phyloP scores from a whole-genome alignment of 92 coral and sea anemone genomes.

The Bergia puertoricense region DNA sequence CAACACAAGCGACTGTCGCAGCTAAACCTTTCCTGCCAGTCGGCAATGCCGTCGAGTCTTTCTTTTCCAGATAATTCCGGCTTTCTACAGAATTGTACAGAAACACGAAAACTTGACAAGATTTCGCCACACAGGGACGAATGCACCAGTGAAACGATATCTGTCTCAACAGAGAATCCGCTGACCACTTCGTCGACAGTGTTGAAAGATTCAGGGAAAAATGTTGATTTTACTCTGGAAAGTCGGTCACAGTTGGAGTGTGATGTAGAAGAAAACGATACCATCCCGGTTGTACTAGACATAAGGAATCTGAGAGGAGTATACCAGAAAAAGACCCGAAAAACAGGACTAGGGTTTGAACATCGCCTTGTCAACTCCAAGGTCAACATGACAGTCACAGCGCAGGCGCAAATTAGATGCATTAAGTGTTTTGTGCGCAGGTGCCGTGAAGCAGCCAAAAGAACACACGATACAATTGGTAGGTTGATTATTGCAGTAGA shows the following conservation, averaged over 20 bases:
- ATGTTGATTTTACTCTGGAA: background rate
- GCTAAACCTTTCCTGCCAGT: background rate
- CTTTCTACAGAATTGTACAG: background rate
- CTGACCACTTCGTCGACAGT: background rate
- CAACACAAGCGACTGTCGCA: background rate
- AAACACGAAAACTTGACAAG: background rate
- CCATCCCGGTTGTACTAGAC: slow-evolving; percentile 30
- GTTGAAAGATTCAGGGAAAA: background rate
- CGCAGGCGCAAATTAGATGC: slow-evolving; percentile 42
- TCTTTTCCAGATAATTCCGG: background rate
- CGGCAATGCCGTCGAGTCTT: no score
- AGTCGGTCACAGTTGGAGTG: background rate
- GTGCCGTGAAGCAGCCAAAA: slow-evolving; percentile 33
- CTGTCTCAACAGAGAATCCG: background rate
- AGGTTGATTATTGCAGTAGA: background rate
- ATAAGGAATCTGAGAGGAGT: slow-evolving; percentile 18
- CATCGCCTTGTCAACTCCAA: slow-evolving; percentile 38
- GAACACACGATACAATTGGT: slow-evolving; percentile 44
- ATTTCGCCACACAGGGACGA: background rate
- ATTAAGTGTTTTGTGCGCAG: slow-evolving; percentile 35
- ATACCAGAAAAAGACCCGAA: slow-evolving; percentile 42
- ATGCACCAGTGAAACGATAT: background rate
- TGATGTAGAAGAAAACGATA: slow-evolving; percentile 8
- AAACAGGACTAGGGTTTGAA: slow-evolving; percentile 27
- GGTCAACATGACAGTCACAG: slow-evolving; percentile 36